phyloP scores from a whole-genome alignment of 64 coral and sea anemone species.

The Acropora yongei region DNA sequence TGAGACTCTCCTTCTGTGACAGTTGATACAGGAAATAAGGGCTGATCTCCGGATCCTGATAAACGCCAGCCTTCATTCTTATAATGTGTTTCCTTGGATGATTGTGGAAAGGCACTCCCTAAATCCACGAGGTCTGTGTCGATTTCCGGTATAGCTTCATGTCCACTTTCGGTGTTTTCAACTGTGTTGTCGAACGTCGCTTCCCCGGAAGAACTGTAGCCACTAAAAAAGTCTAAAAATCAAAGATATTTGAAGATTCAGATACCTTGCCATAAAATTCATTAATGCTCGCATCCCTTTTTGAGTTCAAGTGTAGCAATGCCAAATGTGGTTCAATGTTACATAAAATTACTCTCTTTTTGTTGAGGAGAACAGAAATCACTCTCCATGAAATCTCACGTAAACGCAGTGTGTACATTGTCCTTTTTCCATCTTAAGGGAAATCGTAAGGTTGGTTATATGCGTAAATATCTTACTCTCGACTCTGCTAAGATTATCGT shows the following conservation, averaged over 20 bases:
- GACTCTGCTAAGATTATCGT: too few relatives aligned
- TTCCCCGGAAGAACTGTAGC: neutral
- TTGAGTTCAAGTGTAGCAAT: too few relatives aligned
- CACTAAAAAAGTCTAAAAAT: constrained; percentile 2
- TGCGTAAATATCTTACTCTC: too few relatives aligned
- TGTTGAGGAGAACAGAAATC: neutral
- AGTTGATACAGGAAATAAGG: constrained; percentile 4
- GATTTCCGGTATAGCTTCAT: constrained; percentile 9
- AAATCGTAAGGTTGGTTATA: too few relatives aligned
- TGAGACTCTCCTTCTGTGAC: neutral
- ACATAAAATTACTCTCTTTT: neutral
- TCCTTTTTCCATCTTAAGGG: too few relatives aligned
- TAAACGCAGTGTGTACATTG: too few relatives aligned
- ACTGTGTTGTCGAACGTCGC: neutral
- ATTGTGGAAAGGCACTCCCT: neutral
- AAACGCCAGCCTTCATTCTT: neutral
- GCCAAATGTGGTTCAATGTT: too few relatives aligned
- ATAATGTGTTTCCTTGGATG: neutral
- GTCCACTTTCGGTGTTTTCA: neutral
- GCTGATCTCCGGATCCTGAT: constrained; percentile 23
- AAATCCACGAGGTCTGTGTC: neutral
- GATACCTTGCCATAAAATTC: neutral
- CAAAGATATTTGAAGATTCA: neutral
- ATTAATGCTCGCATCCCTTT: too few relatives aligned
- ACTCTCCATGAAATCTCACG: too few relatives aligned